phyloP scores from a whole-genome alignment of 2,113 vertebrate species.

The Caretta caretta region DNA sequence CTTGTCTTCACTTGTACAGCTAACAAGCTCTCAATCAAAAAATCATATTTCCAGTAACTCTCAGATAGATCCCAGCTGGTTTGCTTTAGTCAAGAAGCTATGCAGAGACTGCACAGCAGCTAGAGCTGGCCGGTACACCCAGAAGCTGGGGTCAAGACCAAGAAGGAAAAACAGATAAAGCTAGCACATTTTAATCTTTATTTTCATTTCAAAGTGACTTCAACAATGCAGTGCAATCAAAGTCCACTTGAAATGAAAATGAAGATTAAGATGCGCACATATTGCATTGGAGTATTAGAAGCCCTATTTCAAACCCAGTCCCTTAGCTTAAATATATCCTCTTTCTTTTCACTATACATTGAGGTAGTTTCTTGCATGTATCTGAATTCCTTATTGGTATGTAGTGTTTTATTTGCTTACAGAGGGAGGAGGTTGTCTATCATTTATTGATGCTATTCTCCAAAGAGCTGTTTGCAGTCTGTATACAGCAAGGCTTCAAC shows the following conservation, averaged over 20 bases:
- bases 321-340: neutral
- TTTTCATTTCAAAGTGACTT: neutral
- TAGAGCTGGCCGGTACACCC: neutral
- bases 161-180: neutral
- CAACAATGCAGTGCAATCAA: neutral
- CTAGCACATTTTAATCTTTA: neutral
- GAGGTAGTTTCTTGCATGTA: neutral
- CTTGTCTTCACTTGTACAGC: neutral
- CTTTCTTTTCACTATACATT: neutral
- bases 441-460: conserved; percentile 24
- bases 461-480: conserved; percentile 36
- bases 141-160: neutral
- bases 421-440: neutral
- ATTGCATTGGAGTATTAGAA: neutral
- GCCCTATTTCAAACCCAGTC: neutral
- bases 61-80: neutral
- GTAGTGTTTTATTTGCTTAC: neutral
- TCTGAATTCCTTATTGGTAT: conserved; percentile 27
- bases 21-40: neutral
- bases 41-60: neutral
- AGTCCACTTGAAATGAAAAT: neutral
- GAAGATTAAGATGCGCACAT: neutral
- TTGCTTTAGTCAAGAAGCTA: neutral
- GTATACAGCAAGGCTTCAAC: neutral
- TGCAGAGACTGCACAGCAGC: rapidly evolving